Base-by-base conservation (phyloP, 2,113 vertebrate genomes). In the Pteropus alecto region DNA sequence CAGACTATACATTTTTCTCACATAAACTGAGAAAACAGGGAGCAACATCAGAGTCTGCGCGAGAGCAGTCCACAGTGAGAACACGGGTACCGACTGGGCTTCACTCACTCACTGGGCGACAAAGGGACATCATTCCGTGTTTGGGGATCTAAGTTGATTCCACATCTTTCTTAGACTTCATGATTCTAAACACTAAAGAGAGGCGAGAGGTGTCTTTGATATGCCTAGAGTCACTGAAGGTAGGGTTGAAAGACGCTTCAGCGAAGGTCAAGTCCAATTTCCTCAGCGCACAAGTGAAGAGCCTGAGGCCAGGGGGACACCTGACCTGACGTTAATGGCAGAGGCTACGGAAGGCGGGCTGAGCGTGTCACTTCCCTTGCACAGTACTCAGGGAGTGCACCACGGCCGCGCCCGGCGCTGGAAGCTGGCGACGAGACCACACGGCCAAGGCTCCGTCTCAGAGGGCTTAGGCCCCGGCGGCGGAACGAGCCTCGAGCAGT, bases 121-220 rank as follows among this genome's bases (percentile, higher is more conserved):
- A 67, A 21, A 74, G 24, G 14, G 21, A n/a, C 33, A 21, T 26
- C 43, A 43, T 14, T 76, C 13, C 83, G 3, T 22, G 67, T 73
- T 56, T 43, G 5, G 38, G 11, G 67, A 38, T 48, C 61, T 82
- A 92, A 77, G 65, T 28, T 2, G 48, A 77, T 51, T 73, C 38
- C n/a, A 33, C 19, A 22, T 38, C 63, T 79, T 68, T 85, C n/a
- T 74, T 38, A 83, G 61, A 90, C 68, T 81, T 54, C 74, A 48
- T 35, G 61, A n/a, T 54, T 76, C 28, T 60, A 67, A 89, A 48
- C 24, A n/a, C 61, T 38, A 60, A 28, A 54, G 67, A 65, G 60
- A 3, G 9, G 30, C 21, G 77, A 71, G 68, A 79, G n/a, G 43
- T 21, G 9, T 41, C n/a, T 38, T 21, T 82, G 26, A 60, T 65